Base-by-base conservation (phyloP, 2,113 vertebrate species). In the Peucedramus taeniatus region DNA sequence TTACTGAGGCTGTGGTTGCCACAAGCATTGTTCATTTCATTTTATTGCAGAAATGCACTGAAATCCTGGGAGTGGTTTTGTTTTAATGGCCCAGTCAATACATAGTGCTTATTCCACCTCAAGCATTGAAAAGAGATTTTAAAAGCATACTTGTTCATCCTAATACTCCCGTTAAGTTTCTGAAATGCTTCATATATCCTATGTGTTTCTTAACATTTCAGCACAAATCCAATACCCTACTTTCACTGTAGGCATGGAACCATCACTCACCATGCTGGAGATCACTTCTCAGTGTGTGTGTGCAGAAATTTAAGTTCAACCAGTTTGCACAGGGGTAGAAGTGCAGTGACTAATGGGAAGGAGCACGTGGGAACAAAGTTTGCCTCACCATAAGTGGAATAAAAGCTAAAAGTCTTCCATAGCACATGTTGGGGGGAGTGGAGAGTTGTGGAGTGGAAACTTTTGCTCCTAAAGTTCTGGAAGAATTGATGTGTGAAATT, bases 401-500 rank as follows among this genome's bases (percentile, higher is more conserved):
- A 68, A 92, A 77, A 90, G 39, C 80, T 47, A 50, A 27, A 92
- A 88, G 49, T 74, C 81, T 89, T 83, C 86, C 35, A 31, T 64
- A 64, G 22, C 56, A 63, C 33, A 70, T 64, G 39, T 0, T 70
- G 47, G 4, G 64, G 31, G 79, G 53, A 69, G 50, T 33, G 8
- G 23, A 40, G n/a, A 45, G 33, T 60, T 75, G 61, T 51, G 61
- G 80, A 93, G 72, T 78, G 72, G 80, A 94, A 95, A 94, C 86
- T 95, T 94, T 91, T 87, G 76, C 92, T 95, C 91, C 77, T 93
- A 27, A 92, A 97, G 89, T 97, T 96, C 80, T 97, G 86, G 91
- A 94, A 89, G 94, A 96, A 97, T 44, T 92, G 83, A 95, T 94
- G 96, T 97, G 96, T 94, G 96, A 97, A 97, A 97, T 97, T 97